Percentiles rank a stretch among this genome's conserved stretches.
Conservation (phyloP, 1,140 invertebrate species). For the Panulirus ornatus region DNA sequence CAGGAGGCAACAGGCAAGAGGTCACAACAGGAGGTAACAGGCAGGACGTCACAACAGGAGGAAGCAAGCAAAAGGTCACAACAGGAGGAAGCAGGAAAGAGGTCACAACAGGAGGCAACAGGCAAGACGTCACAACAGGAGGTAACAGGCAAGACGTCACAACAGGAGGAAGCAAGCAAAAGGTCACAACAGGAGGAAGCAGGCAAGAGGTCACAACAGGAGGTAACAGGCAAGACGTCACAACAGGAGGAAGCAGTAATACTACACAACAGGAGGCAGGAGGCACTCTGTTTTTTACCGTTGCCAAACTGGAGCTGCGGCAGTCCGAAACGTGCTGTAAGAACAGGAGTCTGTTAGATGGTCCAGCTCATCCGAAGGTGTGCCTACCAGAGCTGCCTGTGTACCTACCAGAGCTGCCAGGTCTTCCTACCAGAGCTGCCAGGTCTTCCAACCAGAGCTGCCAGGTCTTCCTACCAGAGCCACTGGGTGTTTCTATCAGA, state of each 20-base stretch:
- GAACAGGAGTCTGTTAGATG: too few species aligned
- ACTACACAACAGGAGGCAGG: neutral
- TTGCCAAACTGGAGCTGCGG: constrained; percentile 48
- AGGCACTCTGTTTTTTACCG: constrained; percentile 15
- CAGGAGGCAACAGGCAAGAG: neutral
- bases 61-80: neutral
- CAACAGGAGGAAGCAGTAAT: neutral
- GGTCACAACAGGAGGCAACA: neutral
- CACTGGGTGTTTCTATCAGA: too few species aligned
- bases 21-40: neutral
- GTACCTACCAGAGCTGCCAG: too few species aligned
- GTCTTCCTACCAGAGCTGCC: too few species aligned
- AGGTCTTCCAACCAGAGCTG: too few species aligned
- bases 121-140: too few species aligned
- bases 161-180: neutral
- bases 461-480: too few species aligned
- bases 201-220: too few species aligned
- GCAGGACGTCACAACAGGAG: too few species aligned
- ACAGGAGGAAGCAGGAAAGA: neutral
- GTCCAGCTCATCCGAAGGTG: too few species aligned
- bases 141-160: neutral
- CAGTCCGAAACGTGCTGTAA: constrained; percentile 21
- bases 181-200: neutral
- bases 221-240: neutral
- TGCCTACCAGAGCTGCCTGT: too few species aligned